A percentile compares a stretch with the other conserved stretches of the same genome.
These are phyloP conservation scores for Diachasma alloeum DNA, from an alignment of 1,140 invertebrate genomes.

Conservation along the genomic window DNA sequence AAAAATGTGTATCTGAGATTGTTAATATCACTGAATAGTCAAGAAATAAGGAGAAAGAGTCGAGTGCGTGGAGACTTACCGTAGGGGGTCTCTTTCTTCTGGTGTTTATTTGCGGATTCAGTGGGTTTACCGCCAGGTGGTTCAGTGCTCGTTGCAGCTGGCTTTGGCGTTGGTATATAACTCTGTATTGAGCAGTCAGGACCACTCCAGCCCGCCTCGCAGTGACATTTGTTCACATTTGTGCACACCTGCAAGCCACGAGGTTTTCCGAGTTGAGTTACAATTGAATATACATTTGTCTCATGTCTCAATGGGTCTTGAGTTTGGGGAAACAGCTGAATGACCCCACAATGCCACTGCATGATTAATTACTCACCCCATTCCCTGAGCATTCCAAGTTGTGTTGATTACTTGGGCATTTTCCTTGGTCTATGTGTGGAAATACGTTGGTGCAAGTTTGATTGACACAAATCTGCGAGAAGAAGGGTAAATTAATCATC, in stretches of 20 bases:
- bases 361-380: slow-evolving; percentile 75
- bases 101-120: slow-evolving; percentile 75
- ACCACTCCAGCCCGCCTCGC: slow-evolving; percentile 87
- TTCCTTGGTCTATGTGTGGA: slow-evolving; percentile 81
- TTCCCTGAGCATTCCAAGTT: slow-evolving; percentile 91
- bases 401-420: slow-evolving; percentile 89
- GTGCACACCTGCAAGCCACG: slow-evolving; percentile 81
- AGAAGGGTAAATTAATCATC: too few relatives aligned
- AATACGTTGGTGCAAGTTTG: slow-evolving; percentile 88
- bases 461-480: slow-evolving; percentile 83
- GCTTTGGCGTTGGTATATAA: slow-evolving; percentile 70
- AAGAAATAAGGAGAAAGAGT: neutral
- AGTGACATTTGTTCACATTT: slow-evolving; percentile 91
- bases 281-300: neutral
- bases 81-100: slow-evolving; percentile 88
- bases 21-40: too few relatives aligned
- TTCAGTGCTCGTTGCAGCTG: slow-evolving; percentile 61
- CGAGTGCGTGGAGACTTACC: slow-evolving; percentile 68
- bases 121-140: slow-evolving; percentile 55
- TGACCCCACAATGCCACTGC: neutral
- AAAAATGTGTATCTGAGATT: too few relatives aligned
- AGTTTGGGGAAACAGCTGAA: neutral
- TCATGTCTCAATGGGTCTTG: neutral
- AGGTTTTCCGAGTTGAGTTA: neutral
- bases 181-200: slow-evolving; percentile 85